Conservation (phyloP, 1,140 invertebrate species). For the Drosophila kanapiae region DNA sequence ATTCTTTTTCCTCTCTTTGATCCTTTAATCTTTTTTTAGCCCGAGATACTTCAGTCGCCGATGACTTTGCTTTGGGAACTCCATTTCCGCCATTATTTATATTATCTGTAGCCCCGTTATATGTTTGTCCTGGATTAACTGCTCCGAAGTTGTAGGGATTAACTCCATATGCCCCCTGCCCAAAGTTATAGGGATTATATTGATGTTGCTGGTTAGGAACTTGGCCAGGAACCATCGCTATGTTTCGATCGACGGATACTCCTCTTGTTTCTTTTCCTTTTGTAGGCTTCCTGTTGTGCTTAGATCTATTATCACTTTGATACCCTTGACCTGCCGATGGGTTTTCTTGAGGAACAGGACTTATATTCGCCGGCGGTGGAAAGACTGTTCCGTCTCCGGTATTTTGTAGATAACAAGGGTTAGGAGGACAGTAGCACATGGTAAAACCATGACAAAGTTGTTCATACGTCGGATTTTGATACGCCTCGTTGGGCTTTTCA, state of each 20-base stretch:
- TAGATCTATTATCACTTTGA: neutral
- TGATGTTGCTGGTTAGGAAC: neutral
- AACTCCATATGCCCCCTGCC: no score
- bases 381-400: no score
- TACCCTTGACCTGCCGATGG: neutral
- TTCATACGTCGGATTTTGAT: neutral
- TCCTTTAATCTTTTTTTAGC: neutral
- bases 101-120: no score
- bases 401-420: neutral
- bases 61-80: neutral
- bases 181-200: neutral
- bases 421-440: neutral
- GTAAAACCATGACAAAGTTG: neutral
- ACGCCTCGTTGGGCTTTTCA: neutral
- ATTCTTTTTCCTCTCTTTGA: neutral
- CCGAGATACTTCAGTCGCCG: neutral
- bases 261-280: no score
- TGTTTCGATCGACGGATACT: no score
- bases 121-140: no score
- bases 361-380: neutral
- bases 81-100: no score
- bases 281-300: no score
- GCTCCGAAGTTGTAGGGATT: no score
- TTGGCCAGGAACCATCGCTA: no score
- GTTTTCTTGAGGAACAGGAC: neutral